Base-by-base conservation (phyloP, 1,140 invertebrate species). In the Anoplolepis gracilipes region DNA sequence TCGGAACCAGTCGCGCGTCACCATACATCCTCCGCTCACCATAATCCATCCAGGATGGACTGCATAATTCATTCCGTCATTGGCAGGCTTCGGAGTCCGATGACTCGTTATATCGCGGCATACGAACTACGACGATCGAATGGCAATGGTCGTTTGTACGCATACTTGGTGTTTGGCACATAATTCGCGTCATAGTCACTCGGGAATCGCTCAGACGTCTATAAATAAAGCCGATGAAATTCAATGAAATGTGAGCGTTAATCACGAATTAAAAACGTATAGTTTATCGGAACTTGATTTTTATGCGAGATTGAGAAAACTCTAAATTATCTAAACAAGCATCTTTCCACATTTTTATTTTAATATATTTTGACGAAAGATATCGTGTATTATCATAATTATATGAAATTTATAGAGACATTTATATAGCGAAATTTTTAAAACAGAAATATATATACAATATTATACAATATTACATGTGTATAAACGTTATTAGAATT, bases 1-100 rank as follows among this genome's bases (percentile, higher is more conserved):
- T 88, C 73, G 72, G 19, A 67, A 55, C 73, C 84, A 79, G 49
- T 65, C 77, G 72, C 85, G 61, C 85, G 84, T 89, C 87, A 88
- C 53, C 72, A 64, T 88, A 86, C 85, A 89, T 89, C 87, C 87
- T 89, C 87, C 67, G 53, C 53, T 82, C 79, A 65, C 85, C 88
- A 90, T 90, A 90, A 90, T 90, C 87, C 81, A 55, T 87, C 73
- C n/a, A n/a, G 88, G 28, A 89, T 78, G 69, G 73, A 79, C 87
- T 90, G 87, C 88, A 90, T 90, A 90, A 90, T 90, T 90, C 88
- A 90, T 90, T 89, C 88, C 76, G 88, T 89, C 88, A 88, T 89
- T 89, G 85, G 85, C 85, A 87, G 88, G 70, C 85, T 65, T 75
- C 77, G 53, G 84, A 89, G 78, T 84, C 88, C 69, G 64, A 87